Evolutionary conservation across 2,797 vertebrate genomes (phyloP), one percentile per base, ranked within the genome.

Genomic region (Fratercula arctica): DNA sequence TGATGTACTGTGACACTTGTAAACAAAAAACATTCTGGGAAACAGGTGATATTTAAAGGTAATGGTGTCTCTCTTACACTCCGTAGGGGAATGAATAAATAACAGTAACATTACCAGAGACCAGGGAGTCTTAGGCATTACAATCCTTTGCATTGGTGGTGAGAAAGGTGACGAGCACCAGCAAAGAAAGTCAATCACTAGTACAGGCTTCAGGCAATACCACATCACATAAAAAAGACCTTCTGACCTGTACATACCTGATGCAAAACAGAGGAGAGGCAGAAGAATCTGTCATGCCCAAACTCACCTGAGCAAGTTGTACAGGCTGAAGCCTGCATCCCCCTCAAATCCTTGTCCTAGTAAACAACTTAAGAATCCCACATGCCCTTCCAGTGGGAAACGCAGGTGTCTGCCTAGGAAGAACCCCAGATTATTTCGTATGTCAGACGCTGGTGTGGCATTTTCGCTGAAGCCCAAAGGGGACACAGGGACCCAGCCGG

Each of bases 401-500:
- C 0, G 1, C 3, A 7, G 15, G 7, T 29, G 13, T 39, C 56
- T 67, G 11, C 29, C 63, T 29, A 46, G 48, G 45, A 90, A 78
- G 45, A 78, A 1, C 3, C 11, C 23, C 26, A 41, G 17, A n/a
- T 19, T 41, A 57, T 16, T 64, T 25, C 0, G 0, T 67, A 56
- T 13, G 9, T 85, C 45, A 51, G 39, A 17, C 13, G 4, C 1
- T 39, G 33, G 17, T 45, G 10, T 4, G 21, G 41, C 1, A 2
- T 4, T 86, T 72, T 72, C 2, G 1, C 48, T 45, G 72, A 66
- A 77, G 43, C 23, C 50, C 33, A 51, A 50, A 29, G 39, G 10
- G 37, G 13, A 73, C 9, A 0, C 0, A 0, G 20, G 51, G 37
- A 41, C 26, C 11, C 69, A 35, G 29, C 11, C 1, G 1, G 59